Conservation (phyloP, 2,888 invertebrate genomes). For the Dolichopus griseipennis region DNA sequence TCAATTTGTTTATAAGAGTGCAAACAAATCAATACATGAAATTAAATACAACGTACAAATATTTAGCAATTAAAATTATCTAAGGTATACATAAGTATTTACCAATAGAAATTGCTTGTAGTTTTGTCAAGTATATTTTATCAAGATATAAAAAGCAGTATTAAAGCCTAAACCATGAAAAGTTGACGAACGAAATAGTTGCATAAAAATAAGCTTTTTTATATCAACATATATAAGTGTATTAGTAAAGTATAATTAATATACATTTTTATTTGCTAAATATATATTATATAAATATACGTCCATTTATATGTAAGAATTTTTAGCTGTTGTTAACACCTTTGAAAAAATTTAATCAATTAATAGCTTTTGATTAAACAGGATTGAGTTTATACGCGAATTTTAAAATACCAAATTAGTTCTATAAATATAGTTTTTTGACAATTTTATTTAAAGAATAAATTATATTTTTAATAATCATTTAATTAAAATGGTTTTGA, state of each 20-base stretch:
- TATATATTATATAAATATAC: background rate
- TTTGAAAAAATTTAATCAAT: background rate
- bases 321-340: background rate
- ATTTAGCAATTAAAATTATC: no score
- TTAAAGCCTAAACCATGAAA: background rate
- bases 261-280: background rate
- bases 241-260: background rate
- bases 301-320: background rate
- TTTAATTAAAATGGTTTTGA: no score
- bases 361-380: background rate
- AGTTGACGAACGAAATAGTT: conserved; percentile 7
- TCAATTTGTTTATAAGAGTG: no score
- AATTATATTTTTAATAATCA: no score
- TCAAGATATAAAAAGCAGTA: background rate
- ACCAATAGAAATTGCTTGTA: background rate
- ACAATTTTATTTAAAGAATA: no score
- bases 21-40: no score
- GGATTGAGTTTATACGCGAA: background rate
- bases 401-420: background rate
- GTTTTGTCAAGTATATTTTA: background rate
- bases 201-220: conserved; percentile 5
- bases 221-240: background rate
- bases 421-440: no score
- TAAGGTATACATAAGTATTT: background rate
- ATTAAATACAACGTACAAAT: no score